phyloP scores from a whole-genome alignment of 2,888 invertebrate genomes.

The Petrolisthes cinctipes region DNA sequence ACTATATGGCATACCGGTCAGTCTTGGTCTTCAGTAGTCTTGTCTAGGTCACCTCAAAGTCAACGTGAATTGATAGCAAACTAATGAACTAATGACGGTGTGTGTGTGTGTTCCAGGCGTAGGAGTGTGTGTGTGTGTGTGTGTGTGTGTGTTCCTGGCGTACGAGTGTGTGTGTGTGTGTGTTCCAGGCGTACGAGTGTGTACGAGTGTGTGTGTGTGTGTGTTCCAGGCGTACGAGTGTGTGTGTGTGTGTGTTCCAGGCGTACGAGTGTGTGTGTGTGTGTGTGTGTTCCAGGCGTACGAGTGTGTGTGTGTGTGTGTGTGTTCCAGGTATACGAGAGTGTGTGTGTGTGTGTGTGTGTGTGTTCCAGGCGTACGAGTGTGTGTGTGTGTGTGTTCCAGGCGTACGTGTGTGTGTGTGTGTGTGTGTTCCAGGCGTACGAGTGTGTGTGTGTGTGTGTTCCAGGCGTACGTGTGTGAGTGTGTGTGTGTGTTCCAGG shows the following conservation, averaged over 20 bases:
- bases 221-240: neutral
- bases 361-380: neutral
- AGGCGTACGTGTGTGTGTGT: too few species aligned
- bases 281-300: constrained; percentile 11
- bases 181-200: neutral
- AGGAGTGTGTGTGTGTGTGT: neutral
- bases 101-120: neutral
- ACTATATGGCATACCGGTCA: too few species aligned
- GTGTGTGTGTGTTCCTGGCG: constrained; percentile 8
- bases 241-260: constrained; percentile 1
- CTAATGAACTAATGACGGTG: neutral
- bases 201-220: neutral
- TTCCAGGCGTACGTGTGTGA: neutral
- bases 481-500: constrained; percentile 14
- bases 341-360: constrained; percentile 15
- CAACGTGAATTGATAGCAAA: neutral
- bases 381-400: too few species aligned
- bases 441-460: constrained; percentile 8
- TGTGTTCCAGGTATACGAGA: neutral
- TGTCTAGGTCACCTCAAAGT: neutral
- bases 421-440: neutral
- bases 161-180: neutral
- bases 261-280: constrained; percentile 5
- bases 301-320: neutral
- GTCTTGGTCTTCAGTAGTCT: too few species aligned